Conservation (phyloP, 2,113 vertebrate species). For the Paramormyrops kingsleyae region DNA sequence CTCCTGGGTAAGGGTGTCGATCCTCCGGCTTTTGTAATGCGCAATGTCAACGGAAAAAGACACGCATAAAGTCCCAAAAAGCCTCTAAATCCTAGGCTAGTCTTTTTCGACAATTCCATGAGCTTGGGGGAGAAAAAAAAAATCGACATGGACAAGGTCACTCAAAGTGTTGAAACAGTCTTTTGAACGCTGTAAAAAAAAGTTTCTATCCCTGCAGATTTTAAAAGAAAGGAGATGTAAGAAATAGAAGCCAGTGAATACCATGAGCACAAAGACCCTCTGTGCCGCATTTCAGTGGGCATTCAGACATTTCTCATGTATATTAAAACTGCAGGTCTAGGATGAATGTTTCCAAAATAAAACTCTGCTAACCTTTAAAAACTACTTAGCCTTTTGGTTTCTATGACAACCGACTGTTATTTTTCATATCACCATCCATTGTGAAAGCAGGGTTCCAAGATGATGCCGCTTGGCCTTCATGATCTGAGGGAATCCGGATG, state of each 20-base stretch:
- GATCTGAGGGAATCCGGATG: not conserved
- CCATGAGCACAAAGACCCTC: not conserved
- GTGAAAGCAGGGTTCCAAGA: not conserved
- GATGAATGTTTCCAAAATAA: not conserved
- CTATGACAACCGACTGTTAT: not conserved
- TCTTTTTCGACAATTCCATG: not conserved
- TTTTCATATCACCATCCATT: not conserved
- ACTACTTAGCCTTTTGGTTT: not conserved
- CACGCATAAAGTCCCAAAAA: not conserved
- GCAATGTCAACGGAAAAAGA: not conserved
- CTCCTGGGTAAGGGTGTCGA: not conserved
- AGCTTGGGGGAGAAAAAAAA: not conserved
- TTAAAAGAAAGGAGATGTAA: not conserved
- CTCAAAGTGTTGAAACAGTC: not conserved
- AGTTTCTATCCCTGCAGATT: not conserved
- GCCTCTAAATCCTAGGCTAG: not conserved
- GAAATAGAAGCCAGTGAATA: not conserved
- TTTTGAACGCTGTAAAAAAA: not conserved
- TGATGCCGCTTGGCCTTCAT: not conserved
- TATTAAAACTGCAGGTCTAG: not conserved
- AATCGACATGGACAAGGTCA: not conserved
- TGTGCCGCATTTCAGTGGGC: not conserved
- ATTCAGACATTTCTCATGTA: constrained; percentile 1
- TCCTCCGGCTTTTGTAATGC: not conserved
- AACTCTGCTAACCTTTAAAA: constrained; percentile 3